Evolutionary conservation across 2,797 vertebrate species (phyloP).

Genomic region (Tympanoctomys barrerae): DNA sequence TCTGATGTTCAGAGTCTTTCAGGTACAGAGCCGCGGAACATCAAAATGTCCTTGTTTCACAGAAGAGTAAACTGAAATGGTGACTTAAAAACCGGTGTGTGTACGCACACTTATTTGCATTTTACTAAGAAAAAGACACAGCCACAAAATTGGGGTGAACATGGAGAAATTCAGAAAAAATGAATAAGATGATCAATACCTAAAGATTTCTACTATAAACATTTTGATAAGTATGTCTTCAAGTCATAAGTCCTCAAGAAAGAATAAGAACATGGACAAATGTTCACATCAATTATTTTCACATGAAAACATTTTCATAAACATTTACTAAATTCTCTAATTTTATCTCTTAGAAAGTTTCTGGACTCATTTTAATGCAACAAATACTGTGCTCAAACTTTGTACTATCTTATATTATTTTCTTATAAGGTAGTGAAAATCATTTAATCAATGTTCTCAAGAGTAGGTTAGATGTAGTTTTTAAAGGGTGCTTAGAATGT

Average conservation of each 20-base stretch:
- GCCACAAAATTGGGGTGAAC: not conserved
- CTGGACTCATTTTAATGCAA: not conserved
- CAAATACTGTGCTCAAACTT: not conserved
- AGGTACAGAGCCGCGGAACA: not conserved
- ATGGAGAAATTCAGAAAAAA: not conserved
- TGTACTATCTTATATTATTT: not conserved
- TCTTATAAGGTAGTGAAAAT: not conserved
- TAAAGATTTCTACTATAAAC: not conserved
- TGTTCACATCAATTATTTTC: not conserved
- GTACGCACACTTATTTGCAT: rapidly evolving
- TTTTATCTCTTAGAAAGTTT: not conserved
- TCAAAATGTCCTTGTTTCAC: not conserved
- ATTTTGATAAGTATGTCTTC: not conserved
- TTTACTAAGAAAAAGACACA: not conserved
- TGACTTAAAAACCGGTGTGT: not conserved
- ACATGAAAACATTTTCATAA: slow-evolving; percentile 22
- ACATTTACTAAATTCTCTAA: not conserved
- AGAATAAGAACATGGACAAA: not conserved
- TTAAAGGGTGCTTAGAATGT: not conserved
- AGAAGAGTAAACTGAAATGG: not conserved
- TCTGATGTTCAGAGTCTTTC: not conserved
- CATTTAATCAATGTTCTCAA: not conserved
- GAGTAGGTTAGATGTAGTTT: not conserved
- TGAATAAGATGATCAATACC: not conserved
- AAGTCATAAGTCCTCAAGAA: not conserved